A percentile compares a stretch with the other conserved stretches of the same genome.
phyloP scores from a whole-genome alignment of 2,113 vertebrate species.

The Callaeas wilsoni region DNA sequence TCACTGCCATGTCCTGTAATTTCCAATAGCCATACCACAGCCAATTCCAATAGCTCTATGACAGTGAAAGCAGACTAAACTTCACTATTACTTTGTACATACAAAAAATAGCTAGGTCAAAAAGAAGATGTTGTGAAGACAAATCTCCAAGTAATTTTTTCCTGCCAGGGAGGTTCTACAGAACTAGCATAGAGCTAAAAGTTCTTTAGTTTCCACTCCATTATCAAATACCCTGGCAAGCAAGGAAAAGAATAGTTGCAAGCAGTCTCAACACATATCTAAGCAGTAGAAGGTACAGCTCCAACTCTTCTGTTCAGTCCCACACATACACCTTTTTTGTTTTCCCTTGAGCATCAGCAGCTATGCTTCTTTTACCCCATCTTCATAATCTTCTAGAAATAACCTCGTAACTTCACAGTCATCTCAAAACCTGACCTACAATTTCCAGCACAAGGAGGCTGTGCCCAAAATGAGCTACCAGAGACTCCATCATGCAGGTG shows the following conservation, averaged over 20 bases:
- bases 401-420: neutral
- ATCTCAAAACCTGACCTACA: neutral
- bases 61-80: neutral
- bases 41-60: neutral
- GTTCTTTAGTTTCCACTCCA: neutral
- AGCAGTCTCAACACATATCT: neutral
- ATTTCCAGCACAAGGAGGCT: neutral
- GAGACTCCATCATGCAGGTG: neutral
- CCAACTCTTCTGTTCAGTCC: neutral
- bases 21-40: neutral
- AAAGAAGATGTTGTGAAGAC: fast-evolving
- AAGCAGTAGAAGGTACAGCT: neutral
- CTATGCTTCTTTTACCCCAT: neutral
- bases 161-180: neutral
- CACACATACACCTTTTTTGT: neutral
- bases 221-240: neutral
- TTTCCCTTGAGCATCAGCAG: neutral
- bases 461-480: neutral
- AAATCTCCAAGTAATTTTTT: neutral
- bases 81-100: neutral
- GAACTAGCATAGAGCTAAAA: neutral
- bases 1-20: neutral
- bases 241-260: fast-evolving
- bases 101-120: fast-evolving
- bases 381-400: neutral